A percentile compares a stretch with the other conserved stretches of the same genome.
These are phyloP conservation scores for Lutjanus erythropterus DNA, from an alignment of 2,113 vertebrate species.

Conservation along the genomic window DNA sequence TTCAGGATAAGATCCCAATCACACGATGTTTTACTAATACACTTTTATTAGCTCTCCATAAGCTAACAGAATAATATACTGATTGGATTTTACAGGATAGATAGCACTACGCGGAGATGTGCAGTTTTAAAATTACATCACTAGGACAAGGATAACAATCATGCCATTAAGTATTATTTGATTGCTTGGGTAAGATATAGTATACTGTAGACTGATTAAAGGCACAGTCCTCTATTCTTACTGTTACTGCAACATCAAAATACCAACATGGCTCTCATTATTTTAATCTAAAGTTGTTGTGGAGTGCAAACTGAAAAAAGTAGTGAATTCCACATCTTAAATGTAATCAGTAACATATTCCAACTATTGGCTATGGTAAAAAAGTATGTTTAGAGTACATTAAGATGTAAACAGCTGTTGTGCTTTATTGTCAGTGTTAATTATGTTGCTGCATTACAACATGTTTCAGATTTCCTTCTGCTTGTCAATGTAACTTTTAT, in stretches of 20 bases:
- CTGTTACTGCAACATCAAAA: neutral
- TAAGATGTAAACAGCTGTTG: neutral
- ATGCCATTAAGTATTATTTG: too few relatives aligned
- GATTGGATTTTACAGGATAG: neutral
- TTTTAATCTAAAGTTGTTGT: too few relatives aligned
- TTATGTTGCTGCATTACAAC: neutral
- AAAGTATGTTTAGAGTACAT: too few relatives aligned
- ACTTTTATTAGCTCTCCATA: slow-evolving; percentile 2
- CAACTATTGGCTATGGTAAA: neutral
- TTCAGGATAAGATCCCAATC: slow-evolving; percentile 24
- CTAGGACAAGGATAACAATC: neutral
- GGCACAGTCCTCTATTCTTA: neutral
- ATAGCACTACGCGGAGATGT: neutral
- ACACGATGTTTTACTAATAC: slow-evolving; percentile 12
- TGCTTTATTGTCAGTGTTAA: neutral
- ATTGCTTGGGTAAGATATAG: neutral
- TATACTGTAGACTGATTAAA: neutral
- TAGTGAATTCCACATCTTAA: too few relatives aligned
- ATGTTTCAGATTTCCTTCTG: neutral
- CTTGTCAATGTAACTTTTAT: neutral
- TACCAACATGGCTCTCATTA: too few relatives aligned
- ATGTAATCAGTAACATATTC: neutral
- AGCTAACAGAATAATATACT: slow-evolving; percentile 6
- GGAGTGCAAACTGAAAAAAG: neutral
- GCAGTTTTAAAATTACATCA: neutral